Conservation (phyloP, 35 echinoderm and acorn worm species). For the Lytechinus variegatus region DNA sequence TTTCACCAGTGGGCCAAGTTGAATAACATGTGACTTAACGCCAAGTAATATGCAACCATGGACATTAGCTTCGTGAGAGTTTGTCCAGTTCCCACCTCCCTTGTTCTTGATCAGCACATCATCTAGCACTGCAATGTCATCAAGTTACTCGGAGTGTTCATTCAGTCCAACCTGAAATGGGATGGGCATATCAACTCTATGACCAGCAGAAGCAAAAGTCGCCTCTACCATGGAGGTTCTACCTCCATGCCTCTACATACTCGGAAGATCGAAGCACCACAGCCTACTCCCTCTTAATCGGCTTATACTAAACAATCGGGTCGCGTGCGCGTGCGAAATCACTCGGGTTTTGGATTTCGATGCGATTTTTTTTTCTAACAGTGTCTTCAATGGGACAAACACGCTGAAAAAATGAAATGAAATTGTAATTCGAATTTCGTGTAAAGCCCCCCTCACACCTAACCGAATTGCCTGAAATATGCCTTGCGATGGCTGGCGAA, state of each 20-base stretch:
- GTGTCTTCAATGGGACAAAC: too few relatives aligned
- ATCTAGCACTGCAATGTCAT: slow-evolving; percentile 32
- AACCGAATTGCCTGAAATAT: too few relatives aligned
- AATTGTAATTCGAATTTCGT: too few relatives aligned
- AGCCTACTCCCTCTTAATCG: background rate
- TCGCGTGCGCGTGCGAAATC: too few relatives aligned
- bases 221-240: too few relatives aligned
- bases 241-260: too few relatives aligned
- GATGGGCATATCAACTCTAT: background rate
- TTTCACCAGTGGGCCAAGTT: background rate
- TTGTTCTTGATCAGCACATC: background rate
- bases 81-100: background rate
- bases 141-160: slow-evolving; percentile 49
- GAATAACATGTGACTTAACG: slow-evolving; percentile 39
- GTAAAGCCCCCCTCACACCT: too few relatives aligned
- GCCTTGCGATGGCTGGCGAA: too few relatives aligned
- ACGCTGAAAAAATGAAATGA: too few relatives aligned
- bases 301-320: background rate
- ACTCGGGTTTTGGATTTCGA: too few relatives aligned
- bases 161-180: slow-evolving; percentile 34
- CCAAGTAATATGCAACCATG: slow-evolving; percentile 11
- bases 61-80: slow-evolving; percentile 6
- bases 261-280: background rate
- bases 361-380: too few relatives aligned
- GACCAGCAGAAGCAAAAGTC: background rate